Conservation (phyloP, 2,888 invertebrate genomes). For the Yponomeuta cagnagella region DNA sequence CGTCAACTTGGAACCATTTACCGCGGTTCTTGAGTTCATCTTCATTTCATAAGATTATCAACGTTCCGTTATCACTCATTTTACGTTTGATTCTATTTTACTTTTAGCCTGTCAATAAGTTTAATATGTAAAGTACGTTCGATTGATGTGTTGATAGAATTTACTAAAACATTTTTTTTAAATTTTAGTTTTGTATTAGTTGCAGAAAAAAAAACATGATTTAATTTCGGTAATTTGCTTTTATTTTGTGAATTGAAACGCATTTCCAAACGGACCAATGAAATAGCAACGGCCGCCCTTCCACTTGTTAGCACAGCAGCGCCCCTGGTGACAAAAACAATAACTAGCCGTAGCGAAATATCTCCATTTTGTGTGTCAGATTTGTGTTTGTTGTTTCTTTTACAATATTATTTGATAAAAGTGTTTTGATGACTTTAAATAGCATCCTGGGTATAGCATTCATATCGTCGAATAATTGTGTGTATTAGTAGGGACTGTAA, state of each 20-base stretch:
- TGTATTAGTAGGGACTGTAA: not conserved
- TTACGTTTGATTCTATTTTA: no score
- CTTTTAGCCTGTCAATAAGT: no score
- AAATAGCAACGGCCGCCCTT: constrained; percentile 35
- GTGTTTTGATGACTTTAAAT: constrained; percentile 47
- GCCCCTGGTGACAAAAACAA: constrained; percentile 62
- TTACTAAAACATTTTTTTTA: no score
- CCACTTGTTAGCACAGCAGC: constrained; percentile 46
- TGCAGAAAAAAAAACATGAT: no score
- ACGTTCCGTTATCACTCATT: constrained; percentile 37
- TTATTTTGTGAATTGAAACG: constrained; percentile 41
- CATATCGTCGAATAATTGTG: not conserved
- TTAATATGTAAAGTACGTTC: no score
- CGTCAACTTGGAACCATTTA: not conserved
- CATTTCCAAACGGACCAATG: constrained; percentile 42
- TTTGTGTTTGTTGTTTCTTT: constrained; percentile 76
- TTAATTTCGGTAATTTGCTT: not conserved
- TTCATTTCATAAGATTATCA: constrained; percentile 38
- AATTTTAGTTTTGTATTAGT: no score
- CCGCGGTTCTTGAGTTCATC: constrained; percentile 14
- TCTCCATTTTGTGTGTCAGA: constrained; percentile 81
- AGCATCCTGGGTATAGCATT: constrained; percentile 38
- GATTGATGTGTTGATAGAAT: no score
- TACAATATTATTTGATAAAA: constrained; percentile 56
- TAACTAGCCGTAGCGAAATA: constrained; percentile 76